Percentiles rank a stretch among this genome's conserved stretches.
phyloP scores from a whole-genome alignment of 2,797 vertebrate genomes.

The Mareca penelope region DNA sequence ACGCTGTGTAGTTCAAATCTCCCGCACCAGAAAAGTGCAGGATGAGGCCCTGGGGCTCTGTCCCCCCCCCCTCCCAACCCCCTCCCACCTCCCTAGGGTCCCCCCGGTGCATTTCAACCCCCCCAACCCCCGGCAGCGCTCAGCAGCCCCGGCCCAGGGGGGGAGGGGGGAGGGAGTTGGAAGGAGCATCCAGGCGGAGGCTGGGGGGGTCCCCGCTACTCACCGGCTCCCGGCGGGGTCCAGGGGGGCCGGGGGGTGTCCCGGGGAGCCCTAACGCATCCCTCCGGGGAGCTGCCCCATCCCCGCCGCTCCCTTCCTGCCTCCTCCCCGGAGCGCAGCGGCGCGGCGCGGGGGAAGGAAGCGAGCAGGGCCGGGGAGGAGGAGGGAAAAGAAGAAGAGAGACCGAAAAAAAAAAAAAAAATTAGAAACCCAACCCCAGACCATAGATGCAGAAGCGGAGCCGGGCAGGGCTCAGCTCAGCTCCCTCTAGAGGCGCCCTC shows the following conservation, averaged over 20 bases:
- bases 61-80: background rate
- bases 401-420: background rate
- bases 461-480: background rate
- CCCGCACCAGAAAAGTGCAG: background rate
- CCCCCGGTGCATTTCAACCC: background rate
- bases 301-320: background rate
- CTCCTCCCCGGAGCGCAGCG: background rate
- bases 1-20: fast-evolving
- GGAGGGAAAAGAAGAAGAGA: background rate
- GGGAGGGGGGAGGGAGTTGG: background rate
- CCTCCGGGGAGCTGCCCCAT: background rate
- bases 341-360: background rate
- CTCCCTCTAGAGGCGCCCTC: constrained; percentile 59
- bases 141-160: no score
- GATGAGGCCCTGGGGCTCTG: background rate
- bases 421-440: constrained; percentile 23
- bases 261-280: background rate
- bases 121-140: background rate
- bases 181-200: background rate
- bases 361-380: background rate
- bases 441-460: background rate
- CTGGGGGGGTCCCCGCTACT: background rate
- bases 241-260: background rate
- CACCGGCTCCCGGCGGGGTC: background rate
- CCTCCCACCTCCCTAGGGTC: background rate